These are phyloP conservation scores for Sanderia malayensis DNA, from an alignment of 30 jellyfish, hydroid and myxozoan genomes.

Conservation along the genomic window DNA sequence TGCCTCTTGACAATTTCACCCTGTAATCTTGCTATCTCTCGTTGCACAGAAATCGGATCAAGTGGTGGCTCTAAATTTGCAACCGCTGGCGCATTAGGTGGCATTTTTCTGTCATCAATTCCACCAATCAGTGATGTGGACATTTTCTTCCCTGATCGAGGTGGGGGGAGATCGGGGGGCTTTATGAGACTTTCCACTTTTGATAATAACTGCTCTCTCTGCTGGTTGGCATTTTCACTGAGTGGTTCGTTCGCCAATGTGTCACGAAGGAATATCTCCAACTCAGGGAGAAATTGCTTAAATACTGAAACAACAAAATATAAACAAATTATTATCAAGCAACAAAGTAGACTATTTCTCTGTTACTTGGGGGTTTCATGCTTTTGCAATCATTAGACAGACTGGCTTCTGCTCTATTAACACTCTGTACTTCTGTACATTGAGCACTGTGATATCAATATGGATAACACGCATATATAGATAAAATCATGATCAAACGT, in stretches of 20 bases:
- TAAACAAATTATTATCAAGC: too few relatives aligned
- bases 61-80: background rate
- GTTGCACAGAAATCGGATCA: conserved; percentile 25
- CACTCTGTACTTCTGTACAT: too few relatives aligned
- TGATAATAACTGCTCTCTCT: conserved; percentile 53
- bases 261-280: conserved; percentile 62
- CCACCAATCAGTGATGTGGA: conserved; percentile 13
- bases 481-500: too few relatives aligned
- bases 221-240: conserved; percentile 55
- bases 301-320: conserved; percentile 47
- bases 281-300: conserved; percentile 75
- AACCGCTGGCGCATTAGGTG: background rate
- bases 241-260: conserved; percentile 68
- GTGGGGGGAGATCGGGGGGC: conserved; percentile 85
- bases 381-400: background rate
- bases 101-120: background rate
- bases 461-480: too few relatives aligned
- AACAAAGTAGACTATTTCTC: too few relatives aligned
- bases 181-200: conserved; percentile 48
- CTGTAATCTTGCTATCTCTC: conserved; percentile 54
- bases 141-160: conserved; percentile 17
- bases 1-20: too few relatives aligned
- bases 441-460: too few relatives aligned
- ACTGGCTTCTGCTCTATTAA: too few relatives aligned
- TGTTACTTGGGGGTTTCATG: too few relatives aligned